Conservation (phyloP, 2,113 vertebrate species). For the Trochalopteron elliotii region DNA sequence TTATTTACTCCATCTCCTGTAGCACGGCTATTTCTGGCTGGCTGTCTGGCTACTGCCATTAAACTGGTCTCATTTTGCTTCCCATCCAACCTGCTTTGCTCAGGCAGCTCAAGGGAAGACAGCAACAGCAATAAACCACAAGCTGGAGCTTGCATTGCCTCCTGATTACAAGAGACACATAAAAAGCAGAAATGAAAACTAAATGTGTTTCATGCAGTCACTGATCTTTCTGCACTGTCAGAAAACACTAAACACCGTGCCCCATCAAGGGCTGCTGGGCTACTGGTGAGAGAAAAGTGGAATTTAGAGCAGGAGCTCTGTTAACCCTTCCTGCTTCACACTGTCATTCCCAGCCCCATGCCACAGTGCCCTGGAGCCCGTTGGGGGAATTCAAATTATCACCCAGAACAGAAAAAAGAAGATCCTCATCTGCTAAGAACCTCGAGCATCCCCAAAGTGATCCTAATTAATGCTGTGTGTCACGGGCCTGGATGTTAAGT, state of each 20-base stretch:
- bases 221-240: background rate
- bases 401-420: background rate
- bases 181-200: slow-evolving; percentile 38
- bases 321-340: background rate
- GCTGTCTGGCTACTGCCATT: background rate
- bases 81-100: slow-evolving; percentile 34
- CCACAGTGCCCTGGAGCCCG: accelerated
- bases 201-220: background rate
- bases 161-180: slow-evolving; percentile 17
- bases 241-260: background rate
- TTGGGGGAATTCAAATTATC: background rate
- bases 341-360: background rate
- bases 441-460: background rate
- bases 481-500: background rate
- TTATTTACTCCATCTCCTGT: slow-evolving; percentile 5
- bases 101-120: slow-evolving; percentile 3
- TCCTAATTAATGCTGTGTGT: background rate
- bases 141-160: background rate
- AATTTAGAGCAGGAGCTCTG: background rate
- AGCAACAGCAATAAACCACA: slow-evolving; percentile 23
- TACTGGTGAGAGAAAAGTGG: background rate
- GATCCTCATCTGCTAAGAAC: background rate
- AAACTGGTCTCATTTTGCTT: slow-evolving; percentile 4
- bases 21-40: slow-evolving; percentile 41
- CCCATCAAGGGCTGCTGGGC: background rate